phyloP scores from a whole-genome alignment of 2,113 vertebrate genomes.

The Corydoras maculifer region DNA sequence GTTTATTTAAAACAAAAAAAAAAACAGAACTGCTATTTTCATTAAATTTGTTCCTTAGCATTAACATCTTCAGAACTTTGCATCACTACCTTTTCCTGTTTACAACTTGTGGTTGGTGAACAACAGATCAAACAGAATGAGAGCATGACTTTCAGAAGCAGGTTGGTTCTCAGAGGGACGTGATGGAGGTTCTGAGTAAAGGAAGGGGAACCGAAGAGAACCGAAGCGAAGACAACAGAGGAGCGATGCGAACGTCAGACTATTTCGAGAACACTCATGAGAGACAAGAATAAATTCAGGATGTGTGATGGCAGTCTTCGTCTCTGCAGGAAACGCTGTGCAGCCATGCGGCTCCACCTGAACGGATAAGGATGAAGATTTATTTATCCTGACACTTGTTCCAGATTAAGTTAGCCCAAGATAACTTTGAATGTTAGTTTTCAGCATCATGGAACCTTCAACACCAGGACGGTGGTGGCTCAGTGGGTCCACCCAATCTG shows the following conservation, averaged over 20 bases:
- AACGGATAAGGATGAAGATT: constrained; percentile 7
- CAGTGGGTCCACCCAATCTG: too few relatives aligned
- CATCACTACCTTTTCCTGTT: neutral
- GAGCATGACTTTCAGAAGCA: constrained; percentile 37
- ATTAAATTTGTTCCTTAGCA: neutral
- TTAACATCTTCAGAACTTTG: neutral
- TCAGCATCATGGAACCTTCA: too few relatives aligned
- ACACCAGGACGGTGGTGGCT: too few relatives aligned
- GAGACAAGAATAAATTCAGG: constrained; percentile 33
- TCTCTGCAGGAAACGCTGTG: constrained; percentile 36
- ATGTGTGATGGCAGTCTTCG: constrained; percentile 30
- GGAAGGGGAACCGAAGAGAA: constrained; percentile 12
- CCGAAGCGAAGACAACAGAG: neutral
- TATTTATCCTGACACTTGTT: neutral
- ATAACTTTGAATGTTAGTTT: too few relatives aligned
- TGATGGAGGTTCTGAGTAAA: constrained; percentile 34
- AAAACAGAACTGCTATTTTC: too few relatives aligned
- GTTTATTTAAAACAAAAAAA: too few relatives aligned
- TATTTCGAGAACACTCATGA: constrained; percentile 6
- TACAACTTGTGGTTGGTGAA: constrained; percentile 37
- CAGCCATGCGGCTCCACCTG: constrained; percentile 29
- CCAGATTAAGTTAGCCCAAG: too few relatives aligned
- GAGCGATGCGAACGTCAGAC: constrained; percentile 15
- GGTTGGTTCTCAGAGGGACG: constrained; percentile 43
- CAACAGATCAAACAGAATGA: constrained; percentile 36